These are phyloP conservation scores for Clarias macrocephalus DNA, from an alignment of 2,113 vertebrate species.

Conservation along the genomic window DNA sequence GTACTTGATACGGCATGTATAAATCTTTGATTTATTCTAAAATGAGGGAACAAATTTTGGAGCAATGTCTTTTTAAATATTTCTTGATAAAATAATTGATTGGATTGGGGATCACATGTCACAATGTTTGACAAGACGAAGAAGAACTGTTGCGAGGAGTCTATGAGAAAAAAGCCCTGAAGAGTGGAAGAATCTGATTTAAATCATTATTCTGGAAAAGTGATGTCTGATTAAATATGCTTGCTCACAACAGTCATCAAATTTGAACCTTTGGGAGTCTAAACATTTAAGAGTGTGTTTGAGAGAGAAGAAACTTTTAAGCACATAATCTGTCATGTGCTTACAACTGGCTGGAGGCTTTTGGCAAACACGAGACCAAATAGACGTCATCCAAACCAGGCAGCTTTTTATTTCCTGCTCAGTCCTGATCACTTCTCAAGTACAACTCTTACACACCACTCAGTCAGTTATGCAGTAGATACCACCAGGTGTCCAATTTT, in stretches of 20 bases:
- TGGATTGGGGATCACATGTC: conserved; percentile 61
- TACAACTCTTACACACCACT: conserved; percentile 36
- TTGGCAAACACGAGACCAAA: conserved; percentile 24
- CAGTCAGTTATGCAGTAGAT: conserved; percentile 68
- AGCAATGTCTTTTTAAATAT: neutral
- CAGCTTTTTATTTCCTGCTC: conserved; percentile 45
- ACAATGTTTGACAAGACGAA: conserved; percentile 62
- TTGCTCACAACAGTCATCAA: neutral
- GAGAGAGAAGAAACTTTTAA: neutral
- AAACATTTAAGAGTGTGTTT: neutral
- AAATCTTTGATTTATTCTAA: neutral
- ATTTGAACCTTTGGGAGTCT: neutral
- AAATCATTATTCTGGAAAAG: neutral
- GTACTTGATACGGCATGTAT: neutral
- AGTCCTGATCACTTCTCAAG: conserved; percentile 40
- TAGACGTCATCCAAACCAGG: conserved; percentile 40
- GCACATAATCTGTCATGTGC: conserved; percentile 51
- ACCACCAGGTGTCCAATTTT: conserved; percentile 10
- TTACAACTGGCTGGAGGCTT: conserved; percentile 23
- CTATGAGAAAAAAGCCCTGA: neutral
- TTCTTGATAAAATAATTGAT: neutral
- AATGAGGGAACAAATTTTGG: neutral
- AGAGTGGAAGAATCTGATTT: neutral
- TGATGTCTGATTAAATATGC: neutral
- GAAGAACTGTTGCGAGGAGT: conserved; percentile 52